Percentiles rank a stretch among this genome's conserved stretches.
Conservation (phyloP, 2,797 vertebrate species). For the Darevskia mixta region DNA sequence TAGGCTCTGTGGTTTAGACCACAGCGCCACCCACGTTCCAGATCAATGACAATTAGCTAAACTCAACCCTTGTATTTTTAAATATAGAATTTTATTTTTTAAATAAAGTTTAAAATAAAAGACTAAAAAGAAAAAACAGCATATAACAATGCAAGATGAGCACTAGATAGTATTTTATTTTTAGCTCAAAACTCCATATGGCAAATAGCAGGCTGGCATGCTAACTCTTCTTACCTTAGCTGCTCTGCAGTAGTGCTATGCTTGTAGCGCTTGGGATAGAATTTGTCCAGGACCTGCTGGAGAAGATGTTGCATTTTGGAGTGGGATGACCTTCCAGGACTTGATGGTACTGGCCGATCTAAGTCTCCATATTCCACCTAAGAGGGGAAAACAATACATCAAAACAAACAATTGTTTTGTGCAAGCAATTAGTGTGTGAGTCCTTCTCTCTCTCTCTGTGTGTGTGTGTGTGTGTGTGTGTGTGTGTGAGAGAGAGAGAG, state of each 20-base stretch:
- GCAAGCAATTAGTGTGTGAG: neutral
- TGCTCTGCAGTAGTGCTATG: conserved; percentile 86
- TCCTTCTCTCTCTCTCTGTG: too few relatives aligned
- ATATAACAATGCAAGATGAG: neutral
- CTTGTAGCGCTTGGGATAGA: conserved; percentile 92
- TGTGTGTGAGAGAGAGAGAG: neutral
- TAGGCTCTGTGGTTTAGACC: too few relatives aligned
- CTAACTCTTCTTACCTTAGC: conserved; percentile 82
- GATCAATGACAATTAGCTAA: neutral
- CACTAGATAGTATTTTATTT: neutral
- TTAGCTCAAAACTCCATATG: conserved; percentile 3
- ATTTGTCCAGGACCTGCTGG: conserved; percentile 91
- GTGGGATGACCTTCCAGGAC: conserved; percentile 78
- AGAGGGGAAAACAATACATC: conserved; percentile 19
- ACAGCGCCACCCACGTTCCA: too few relatives aligned
- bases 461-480: too few relatives aligned
- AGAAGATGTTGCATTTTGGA: conserved; percentile 90
- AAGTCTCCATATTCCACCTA: conserved; percentile 93
- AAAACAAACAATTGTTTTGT: neutral
- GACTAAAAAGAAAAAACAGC: neutral
- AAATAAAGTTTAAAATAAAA: neutral
- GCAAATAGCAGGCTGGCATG: neutral
- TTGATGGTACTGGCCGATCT: conserved; percentile 81
- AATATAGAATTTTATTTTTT: neutral
- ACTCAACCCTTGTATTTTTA: neutral